A percentile compares a stretch with the other conserved stretches of the same genome.
phyloP scores from a whole-genome alignment of 2,888 invertebrate species.

The Athalia cordata region DNA sequence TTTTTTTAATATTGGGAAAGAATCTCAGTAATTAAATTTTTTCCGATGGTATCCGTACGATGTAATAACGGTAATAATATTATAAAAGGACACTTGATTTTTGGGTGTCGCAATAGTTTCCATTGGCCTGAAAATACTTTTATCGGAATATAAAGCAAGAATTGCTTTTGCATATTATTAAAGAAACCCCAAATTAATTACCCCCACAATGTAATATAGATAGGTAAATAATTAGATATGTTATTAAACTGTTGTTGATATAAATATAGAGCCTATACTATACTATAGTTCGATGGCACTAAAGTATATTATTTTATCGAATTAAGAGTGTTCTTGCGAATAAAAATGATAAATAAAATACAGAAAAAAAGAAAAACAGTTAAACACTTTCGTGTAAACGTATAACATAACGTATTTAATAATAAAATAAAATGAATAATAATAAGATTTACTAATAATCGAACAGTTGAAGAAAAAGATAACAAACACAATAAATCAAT shows the following conservation, averaged over 20 bases:
- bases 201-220: slow-evolving; percentile 63
- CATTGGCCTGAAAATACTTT: slow-evolving; percentile 49
- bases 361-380: slow-evolving; percentile 37
- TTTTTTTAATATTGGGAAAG: no score
- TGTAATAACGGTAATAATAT: slow-evolving; percentile 8
- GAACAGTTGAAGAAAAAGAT: no score
- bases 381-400: slow-evolving; percentile 27
- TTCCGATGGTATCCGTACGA: neutral
- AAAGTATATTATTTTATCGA: slow-evolving; percentile 52
- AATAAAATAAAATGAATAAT: neutral
- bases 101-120: slow-evolving; percentile 46
- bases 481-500: no score
- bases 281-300: slow-evolving; percentile 64
- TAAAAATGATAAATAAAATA: slow-evolving; percentile 1
- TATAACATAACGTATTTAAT: neutral
- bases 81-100: slow-evolving; percentile 38
- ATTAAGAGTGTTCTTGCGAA: slow-evolving; percentile 33
- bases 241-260: slow-evolving; percentile 70
- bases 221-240: slow-evolving; percentile 66
- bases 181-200: slow-evolving; percentile 34
- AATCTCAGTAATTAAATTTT: no score
- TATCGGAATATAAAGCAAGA: neutral
- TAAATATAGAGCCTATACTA: slow-evolving; percentile 68
- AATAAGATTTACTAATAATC: neutral
- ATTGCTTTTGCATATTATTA: slow-evolving; percentile 22